Percentiles rank a stretch among this genome's conserved stretches.
Conservation (phyloP, 1,140 invertebrate species). For the Zophobas morio region DNA sequence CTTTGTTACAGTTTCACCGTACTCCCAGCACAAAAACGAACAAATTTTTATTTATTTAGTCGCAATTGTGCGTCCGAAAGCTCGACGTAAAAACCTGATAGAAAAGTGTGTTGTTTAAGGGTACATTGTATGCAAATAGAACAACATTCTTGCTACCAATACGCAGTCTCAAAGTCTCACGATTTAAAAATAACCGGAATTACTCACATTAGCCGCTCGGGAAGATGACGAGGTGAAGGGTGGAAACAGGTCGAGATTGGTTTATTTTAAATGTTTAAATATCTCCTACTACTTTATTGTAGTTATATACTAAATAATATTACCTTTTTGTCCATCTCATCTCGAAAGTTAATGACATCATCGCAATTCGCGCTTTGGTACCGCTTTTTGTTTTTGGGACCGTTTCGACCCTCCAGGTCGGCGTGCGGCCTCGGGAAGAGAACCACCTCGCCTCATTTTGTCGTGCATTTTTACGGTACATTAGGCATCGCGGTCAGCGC, state of each 20-base stretch:
- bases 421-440: neutral
- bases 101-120: slow-evolving; percentile 60
- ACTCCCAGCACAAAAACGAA: slow-evolving; percentile 3
- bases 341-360: too few relatives aligned
- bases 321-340: too few relatives aligned
- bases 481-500: slow-evolving; percentile 47
- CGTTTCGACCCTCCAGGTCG: neutral
- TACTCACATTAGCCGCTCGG: slow-evolving; percentile 49
- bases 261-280: too few relatives aligned
- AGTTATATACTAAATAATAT: too few relatives aligned
- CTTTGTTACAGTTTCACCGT: slow-evolving; percentile 16
- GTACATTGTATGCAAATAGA: slow-evolving; percentile 60
- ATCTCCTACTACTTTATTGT: too few relatives aligned
- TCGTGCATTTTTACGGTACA: slow-evolving; percentile 50
- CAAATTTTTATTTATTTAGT: slow-evolving; percentile 47
- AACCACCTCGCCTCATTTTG: slow-evolving; percentile 4
- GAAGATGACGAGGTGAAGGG: neutral
- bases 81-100: slow-evolving; percentile 54
- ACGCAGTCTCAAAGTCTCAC: slow-evolving; percentile 55
- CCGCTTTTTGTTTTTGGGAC: too few relatives aligned
- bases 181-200: slow-evolving; percentile 57
- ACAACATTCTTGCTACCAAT: slow-evolving; percentile 59
- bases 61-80: slow-evolving; percentile 33
- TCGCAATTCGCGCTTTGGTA: too few relatives aligned
- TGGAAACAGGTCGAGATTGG: too few relatives aligned